Percentiles rank a stretch among this genome's conserved stretches.
These are phyloP conservation scores for Mirounga angustirostris DNA, from an alignment of 2,113 vertebrate species.

Conservation along the genomic window DNA sequence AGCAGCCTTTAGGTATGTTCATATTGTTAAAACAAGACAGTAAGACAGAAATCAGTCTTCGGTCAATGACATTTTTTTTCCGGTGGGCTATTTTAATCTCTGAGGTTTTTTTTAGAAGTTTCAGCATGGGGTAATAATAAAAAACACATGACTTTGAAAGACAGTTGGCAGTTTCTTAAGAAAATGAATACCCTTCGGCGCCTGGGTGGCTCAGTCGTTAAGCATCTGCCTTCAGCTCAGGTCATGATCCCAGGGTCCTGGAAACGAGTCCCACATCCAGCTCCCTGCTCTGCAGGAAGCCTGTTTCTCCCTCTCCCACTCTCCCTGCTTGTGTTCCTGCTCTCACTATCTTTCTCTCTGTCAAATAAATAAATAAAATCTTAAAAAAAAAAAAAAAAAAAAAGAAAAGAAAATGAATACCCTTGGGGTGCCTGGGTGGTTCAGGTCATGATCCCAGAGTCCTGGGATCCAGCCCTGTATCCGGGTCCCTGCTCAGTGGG, in stretches of 20 bases:
- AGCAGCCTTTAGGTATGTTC: background rate
- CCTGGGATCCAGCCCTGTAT: no score
- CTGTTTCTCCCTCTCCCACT: background rate
- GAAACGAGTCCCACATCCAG: no score
- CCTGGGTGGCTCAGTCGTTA: background rate
- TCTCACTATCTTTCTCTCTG: background rate
- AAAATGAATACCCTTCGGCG: background rate
- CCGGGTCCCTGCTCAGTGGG: no score
- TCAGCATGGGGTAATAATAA: background rate
- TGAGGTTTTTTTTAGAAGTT: background rate
- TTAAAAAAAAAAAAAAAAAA: no score
- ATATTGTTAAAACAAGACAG: background rate
- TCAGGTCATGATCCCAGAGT: no score
- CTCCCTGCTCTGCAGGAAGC: background rate
- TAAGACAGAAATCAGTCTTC: background rate
- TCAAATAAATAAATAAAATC: background rate
- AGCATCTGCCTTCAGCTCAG: no score
- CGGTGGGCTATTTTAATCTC: background rate
- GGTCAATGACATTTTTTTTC: background rate
- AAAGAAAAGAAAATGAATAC: no score
- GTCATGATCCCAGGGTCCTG: background rate
- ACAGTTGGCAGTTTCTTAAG: background rate
- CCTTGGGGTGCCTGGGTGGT: no score
- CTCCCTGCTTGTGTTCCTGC: background rate
- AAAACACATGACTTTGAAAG: background rate